Conservation (phyloP, 1,140 invertebrate genomes). For the Drosophila athabasca region DNA sequence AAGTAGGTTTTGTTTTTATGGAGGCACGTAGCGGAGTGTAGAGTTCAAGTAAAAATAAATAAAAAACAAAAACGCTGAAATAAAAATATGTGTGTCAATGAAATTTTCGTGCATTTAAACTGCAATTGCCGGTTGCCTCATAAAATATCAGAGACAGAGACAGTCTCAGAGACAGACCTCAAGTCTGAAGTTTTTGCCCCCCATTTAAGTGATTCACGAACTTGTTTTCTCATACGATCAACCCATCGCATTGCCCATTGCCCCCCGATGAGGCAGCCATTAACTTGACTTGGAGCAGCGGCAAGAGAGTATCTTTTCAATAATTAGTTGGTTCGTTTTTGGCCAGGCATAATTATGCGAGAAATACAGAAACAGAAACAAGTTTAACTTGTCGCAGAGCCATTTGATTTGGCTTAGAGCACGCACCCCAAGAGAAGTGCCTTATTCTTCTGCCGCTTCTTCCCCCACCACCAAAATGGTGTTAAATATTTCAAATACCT, state of each 20-base stretch:
- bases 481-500: conserved; percentile 73
- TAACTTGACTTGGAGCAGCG: conserved; percentile 22
- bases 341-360: conserved; percentile 48
- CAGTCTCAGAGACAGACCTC: conserved; percentile 6
- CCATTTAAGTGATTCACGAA: conserved; percentile 55
- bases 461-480: conserved; percentile 22
- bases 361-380: conserved; percentile 58
- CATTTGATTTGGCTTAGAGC: conserved; percentile 43
- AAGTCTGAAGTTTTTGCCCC: conserved; percentile 10
- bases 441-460: conserved; percentile 26
- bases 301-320: conserved; percentile 33
- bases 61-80: conserved; percentile 12
- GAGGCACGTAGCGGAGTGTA: background rate
- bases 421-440: conserved; percentile 14
- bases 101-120: conserved; percentile 65
- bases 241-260: conserved; percentile 1
- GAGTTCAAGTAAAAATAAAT: conserved; percentile 17
- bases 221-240: conserved; percentile 36
- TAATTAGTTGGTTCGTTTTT: conserved; percentile 60
- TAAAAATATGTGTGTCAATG: conserved; percentile 70
- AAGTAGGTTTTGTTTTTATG: background rate
- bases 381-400: conserved; percentile 65
- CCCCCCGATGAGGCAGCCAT: conserved; percentile 11
- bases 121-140: conserved; percentile 54
- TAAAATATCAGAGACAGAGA: conserved; percentile 24